A percentile compares a stretch with the other conserved stretches of the same genome.
Evolutionary conservation across 2,797 vertebrate genomes (phyloP).

Genomic region (Saxicola maurus): DNA sequence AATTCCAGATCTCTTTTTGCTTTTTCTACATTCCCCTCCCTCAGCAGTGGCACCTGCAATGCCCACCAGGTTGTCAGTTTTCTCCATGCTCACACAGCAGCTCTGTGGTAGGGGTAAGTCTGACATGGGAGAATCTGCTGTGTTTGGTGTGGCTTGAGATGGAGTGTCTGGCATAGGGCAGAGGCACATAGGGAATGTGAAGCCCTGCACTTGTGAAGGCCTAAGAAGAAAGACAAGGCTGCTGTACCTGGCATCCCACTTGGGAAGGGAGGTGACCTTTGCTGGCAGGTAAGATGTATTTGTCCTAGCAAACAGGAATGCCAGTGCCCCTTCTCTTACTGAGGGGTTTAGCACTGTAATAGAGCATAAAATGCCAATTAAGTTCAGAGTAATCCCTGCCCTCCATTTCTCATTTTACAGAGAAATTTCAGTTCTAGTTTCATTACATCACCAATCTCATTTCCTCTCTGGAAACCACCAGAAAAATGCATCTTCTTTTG

Average conservation of each 20-base stretch:
- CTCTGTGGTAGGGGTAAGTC: too few relatives aligned
- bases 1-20: neutral
- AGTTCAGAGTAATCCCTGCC: neutral
- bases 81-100: fast-evolving
- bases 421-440: neutral
- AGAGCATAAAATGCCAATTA: neutral
- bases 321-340: neutral
- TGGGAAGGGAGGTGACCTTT: neutral
- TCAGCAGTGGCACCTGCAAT: neutral
- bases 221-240: neutral
- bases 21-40: neutral
- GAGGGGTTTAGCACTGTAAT: neutral
- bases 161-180: neutral
- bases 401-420: neutral
- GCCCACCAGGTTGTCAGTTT: neutral
- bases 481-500: neutral
- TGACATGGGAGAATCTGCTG: neutral
- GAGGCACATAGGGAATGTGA: neutral
- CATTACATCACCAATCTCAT: neutral
- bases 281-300: neutral
- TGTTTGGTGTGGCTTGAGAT: neutral
- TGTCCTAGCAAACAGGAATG: neutral
- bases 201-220: neutral
- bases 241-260: neutral
- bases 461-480: neutral